Percentiles rank a stretch among this genome's conserved stretches.
Conservation (phyloP, 2,113 vertebrate genomes). For the Neofelis nebulosa region DNA sequence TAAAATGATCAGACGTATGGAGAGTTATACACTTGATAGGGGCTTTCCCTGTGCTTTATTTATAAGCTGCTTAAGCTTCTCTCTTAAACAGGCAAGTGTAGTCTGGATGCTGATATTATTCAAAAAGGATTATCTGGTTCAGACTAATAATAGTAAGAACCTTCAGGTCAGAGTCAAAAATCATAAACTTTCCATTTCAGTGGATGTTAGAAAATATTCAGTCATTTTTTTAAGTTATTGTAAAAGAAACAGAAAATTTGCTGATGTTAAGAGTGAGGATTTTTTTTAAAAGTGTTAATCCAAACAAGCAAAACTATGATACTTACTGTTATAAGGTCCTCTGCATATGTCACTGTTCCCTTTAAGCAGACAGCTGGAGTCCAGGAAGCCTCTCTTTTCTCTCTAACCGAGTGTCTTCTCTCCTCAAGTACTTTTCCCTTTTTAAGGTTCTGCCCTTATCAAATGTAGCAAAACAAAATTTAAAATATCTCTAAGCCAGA, state of each 20-base stretch:
- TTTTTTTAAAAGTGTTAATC: background rate
- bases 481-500: background rate
- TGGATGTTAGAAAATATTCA: background rate
- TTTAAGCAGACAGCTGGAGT: background rate
- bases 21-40: background rate
- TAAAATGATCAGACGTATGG: background rate
- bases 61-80: background rate
- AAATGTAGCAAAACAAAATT: background rate
- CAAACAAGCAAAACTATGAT: background rate
- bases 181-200: slow-evolving; percentile 44
- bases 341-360: background rate
- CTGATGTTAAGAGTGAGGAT: background rate
- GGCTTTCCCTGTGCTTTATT: background rate
- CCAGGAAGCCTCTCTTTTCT: background rate
- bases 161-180: slow-evolving; percentile 1
- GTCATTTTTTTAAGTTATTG: slow-evolving; percentile 16
- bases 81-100: background rate
- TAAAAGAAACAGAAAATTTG: background rate
- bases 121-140: background rate
- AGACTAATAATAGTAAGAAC: slow-evolving; percentile 15
- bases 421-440: background rate
- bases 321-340: slow-evolving; percentile 18
- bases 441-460: background rate
- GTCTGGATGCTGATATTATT: background rate
- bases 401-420: background rate